These are phyloP conservation scores for Phylloscopus whistleri DNA, from an alignment of 2,113 vertebrate species.

Conservation along the genomic window DNA sequence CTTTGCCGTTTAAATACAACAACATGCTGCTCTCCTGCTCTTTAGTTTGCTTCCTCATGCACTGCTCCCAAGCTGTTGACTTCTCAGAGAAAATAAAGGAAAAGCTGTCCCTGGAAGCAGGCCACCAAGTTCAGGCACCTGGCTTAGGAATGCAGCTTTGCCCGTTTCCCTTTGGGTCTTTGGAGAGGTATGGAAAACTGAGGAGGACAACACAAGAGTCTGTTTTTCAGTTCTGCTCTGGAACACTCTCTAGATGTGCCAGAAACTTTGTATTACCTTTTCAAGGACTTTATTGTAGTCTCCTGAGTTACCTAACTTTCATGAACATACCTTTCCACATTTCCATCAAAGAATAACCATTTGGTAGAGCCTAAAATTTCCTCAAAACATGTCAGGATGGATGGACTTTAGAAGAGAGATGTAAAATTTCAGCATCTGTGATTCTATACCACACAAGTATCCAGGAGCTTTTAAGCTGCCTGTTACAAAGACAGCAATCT, in stretches of 20 bases:
- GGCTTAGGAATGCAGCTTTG: background rate
- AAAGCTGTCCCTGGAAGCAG: background rate
- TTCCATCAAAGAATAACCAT: background rate
- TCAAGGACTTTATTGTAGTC: background rate
- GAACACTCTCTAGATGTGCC: background rate
- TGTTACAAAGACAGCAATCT: background rate
- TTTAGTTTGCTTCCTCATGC: background rate
- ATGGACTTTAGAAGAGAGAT: background rate
- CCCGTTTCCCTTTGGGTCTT: accelerated
- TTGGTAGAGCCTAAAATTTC: background rate
- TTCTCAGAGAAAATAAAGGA: background rate
- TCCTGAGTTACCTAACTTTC: background rate
- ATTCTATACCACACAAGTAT: background rate
- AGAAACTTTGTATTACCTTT: background rate
- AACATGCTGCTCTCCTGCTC: background rate
- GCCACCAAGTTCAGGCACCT: background rate
- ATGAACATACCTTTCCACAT: background rate
- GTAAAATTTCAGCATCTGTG: background rate
- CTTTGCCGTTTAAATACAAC: background rate
- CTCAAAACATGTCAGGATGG: background rate
- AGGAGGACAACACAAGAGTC: background rate
- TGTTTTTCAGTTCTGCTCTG: background rate
- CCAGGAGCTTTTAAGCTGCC: background rate
- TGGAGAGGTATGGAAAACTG: background rate
- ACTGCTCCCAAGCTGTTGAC: background rate